Evolutionary conservation across 1,140 invertebrate genomes (phyloP), one percentile per base, ranked within the genome.

Genomic region (Drosophila subobscura): DNA sequence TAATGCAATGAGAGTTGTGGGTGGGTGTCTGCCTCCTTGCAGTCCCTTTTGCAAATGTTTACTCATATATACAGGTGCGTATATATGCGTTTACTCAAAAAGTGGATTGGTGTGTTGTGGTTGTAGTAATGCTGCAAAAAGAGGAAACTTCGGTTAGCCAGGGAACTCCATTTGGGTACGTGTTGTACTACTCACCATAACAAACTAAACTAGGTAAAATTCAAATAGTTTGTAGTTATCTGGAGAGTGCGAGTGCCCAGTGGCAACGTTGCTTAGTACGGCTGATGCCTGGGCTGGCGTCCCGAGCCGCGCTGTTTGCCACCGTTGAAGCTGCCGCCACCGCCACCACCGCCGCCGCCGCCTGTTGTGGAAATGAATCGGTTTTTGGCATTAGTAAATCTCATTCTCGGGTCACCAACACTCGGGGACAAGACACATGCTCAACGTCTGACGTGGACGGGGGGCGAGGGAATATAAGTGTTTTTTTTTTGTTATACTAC

Each of bases 251-350:
- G 70, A 53, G 47, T 70, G 56, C 63, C 66, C 66, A 68, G 56
- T 73, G 64, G 50, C 47, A 45, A 52, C 61, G 51, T 29, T 52
- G 5, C 12, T 78, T 91, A 91, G 50, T 91, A 92, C 60, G 92
- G 92, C 72, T 92, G 90, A 80, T 92, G 92, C 65, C 92, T 84
- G 20, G 91, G 91, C 59, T 92, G 92, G 46, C 92, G 91, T 75
- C 90, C 88, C n/a, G 63, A 53, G 55, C 81, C 83, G 53, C 91
- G 89, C 76, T 92, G 91, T 54, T 91, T 92, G 70, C 92, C 92
- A 10, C 90, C 85, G 68, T 91, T 91, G 57, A 92, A 92, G 52
- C 90, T 90, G 61, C 90, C 90, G 56, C 77, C 74, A 63, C 81
- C 65, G 75, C 74, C 57, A 14, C 54, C 54, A 14, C 58, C 59